Evolutionary conservation across 2,888 invertebrate genomes (phyloP), one percentile per base, ranked within the genome.

Genomic region (Rhingia campestris): DNA sequence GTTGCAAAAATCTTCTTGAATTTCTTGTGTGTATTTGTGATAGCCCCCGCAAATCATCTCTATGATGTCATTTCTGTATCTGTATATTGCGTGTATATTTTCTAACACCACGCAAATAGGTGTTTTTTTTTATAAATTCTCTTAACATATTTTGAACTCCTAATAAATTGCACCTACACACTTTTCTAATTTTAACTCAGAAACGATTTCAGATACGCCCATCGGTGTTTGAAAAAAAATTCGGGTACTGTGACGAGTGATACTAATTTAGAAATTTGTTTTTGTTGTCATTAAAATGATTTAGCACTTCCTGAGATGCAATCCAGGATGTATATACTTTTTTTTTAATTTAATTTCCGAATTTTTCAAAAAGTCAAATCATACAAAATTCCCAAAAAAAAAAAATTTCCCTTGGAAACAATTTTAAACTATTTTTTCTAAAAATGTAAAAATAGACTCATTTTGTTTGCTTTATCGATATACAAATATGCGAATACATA

Each of bases 141-240:
- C 59, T 37, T 64, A 35, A 66, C 47, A 64, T 59, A 63, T 56
- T 56, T 9, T 72, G 47, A 76, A 63, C 72, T 66, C 54, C 54
- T 69, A 54, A 80, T 64, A 77, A 74, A 74, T 77, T 86, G 85
- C 85, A 86, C 87, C 86, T 86, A 87, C 87, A 86, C 86, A 84
- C 64, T 73, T 32, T 79, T 69, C 82, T 86, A 86, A 85, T 63
- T 86, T 76, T 86, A 86, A 72, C 81, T 41, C 53, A 37, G 9
- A 39, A 67, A 59, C 41, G 33, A 4, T 49, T 53, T 32, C 33
- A 73, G 54, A 41, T 56, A 67, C 79, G 74, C 74, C 66, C 76
- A 59, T 43, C 22, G 49, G 64, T 67, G 47, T 58, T 47, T 33
- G 22, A 64, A 56, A 37, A 56, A 33, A 37, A 58, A 10, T 53